These are phyloP conservation scores for Ischnus inquisitorius DNA, from an alignment of 2,888 invertebrate species.

Conservation along the genomic window DNA sequence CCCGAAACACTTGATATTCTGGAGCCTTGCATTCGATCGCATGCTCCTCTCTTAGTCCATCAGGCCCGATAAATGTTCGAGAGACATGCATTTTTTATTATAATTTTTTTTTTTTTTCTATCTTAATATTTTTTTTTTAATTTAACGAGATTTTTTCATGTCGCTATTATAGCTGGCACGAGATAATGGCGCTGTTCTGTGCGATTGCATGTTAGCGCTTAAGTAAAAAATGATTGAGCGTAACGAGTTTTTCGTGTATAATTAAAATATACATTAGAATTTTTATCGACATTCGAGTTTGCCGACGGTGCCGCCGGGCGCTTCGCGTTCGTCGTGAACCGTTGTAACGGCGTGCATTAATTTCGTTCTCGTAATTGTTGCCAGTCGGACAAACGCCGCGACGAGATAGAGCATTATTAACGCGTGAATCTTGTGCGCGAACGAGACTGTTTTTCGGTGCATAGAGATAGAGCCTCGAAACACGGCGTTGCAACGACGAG, in stretches of 20 bases:
- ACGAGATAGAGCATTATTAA: slow-evolving; percentile 36
- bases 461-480: background rate
- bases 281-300: slow-evolving; percentile 70
- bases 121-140: slow-evolving; percentile 21
- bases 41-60: slow-evolving; percentile 75
- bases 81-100: slow-evolving; percentile 50
- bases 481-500: slow-evolving; percentile 37
- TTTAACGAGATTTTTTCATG: slow-evolving; percentile 72
- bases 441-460: background rate
- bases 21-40: slow-evolving; percentile 82
- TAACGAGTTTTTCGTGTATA: slow-evolving; percentile 71
- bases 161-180: slow-evolving; percentile 81
- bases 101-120: slow-evolving; percentile 21
- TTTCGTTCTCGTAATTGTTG: slow-evolving; percentile 63
- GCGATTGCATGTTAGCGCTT: slow-evolving; percentile 83
- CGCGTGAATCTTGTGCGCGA: background rate
- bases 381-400: background rate
- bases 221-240: slow-evolving; percentile 77
- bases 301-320: slow-evolving; percentile 61
- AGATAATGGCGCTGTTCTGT: slow-evolving; percentile 80
- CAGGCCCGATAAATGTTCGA: slow-evolving; percentile 76
- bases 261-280: slow-evolving; percentile 69
- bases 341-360: slow-evolving; percentile 54
- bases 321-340: slow-evolving; percentile 25
- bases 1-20: slow-evolving; percentile 77